A percentile compares a stretch with the other conserved stretches of the same genome.
Evolutionary conservation across 2,888 invertebrate species (phyloP).

Genomic region (Callimorpha dominula): DNA sequence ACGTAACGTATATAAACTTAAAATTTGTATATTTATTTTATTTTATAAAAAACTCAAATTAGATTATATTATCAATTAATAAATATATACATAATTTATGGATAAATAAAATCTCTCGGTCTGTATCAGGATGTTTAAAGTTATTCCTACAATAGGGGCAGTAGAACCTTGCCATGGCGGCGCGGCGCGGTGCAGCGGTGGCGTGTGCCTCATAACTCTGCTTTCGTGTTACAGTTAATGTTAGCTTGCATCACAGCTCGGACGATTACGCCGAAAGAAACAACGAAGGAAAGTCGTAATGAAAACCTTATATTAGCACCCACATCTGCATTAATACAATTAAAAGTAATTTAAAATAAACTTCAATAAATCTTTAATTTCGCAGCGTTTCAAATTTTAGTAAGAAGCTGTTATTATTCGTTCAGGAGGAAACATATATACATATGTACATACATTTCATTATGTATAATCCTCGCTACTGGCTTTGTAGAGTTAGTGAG

Average conservation of each 20-base stretch:
- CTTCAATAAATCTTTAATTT: constrained; percentile 26
- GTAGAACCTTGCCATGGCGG: background rate
- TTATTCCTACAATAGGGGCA: background rate
- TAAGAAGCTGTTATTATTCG: constrained; percentile 23
- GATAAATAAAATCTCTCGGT: background rate
- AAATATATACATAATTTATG: too few species aligned
- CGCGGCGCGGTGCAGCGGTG: constrained; percentile 17
- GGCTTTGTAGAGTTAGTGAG: constrained; percentile 26
- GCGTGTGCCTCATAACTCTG: constrained; percentile 34
- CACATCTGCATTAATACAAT: constrained; percentile 42
- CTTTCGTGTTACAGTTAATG: constrained; percentile 60
- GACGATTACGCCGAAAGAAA: constrained; percentile 65
- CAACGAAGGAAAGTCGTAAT: constrained; percentile 66
- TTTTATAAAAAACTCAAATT: too few species aligned
- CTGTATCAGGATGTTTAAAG: background rate
- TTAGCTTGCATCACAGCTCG: constrained; percentile 61
- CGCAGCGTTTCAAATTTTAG: constrained; percentile 15
- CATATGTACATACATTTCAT: too few species aligned
- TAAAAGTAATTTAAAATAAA: constrained; percentile 27
- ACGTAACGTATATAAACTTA: too few species aligned
- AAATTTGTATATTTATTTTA: too few species aligned
- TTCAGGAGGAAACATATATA: constrained; percentile 42
- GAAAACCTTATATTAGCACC: constrained; percentile 50
- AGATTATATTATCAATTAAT: too few species aligned
- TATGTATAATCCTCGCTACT: constrained; percentile 43